Evolutionary conservation across 2,797 vertebrate species (phyloP), one percentile per base, ranked within the genome.

Genomic region (Xenops minutus): DNA sequence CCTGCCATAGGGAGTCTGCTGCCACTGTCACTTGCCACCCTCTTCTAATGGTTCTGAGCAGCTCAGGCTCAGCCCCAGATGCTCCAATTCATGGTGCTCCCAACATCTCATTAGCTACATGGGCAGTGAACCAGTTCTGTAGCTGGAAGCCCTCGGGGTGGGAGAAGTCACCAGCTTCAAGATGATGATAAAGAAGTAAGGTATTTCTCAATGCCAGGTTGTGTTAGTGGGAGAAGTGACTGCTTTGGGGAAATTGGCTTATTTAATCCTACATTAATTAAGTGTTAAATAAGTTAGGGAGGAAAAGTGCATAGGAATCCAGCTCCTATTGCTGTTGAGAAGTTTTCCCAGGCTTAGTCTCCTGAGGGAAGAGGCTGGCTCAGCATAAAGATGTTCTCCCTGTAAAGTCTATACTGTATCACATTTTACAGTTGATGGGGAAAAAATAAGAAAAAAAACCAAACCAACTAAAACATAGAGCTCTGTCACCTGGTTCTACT

Each of bases 241-340:
- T 56, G 44, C 46, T 76, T 43, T 66, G 39, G 55, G 41, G 63
- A 78, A 90, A 84, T 66, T 2, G 49, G 10, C 43, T 39, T 67
- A 55, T 84, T 74, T 83, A 63, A 67, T 77, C 94, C 37, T 84
- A 34, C 24, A 17, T 84, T 62, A 56, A 91, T 67, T 64, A 51
- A 26, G 8, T 78, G 37, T 85, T 83, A 61, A 52, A 14, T 81
- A 66, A 66, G 15, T 86, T 71, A 7, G 12, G 6, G 7, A 1
- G 3, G 2, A 14, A 5, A 21, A 15, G 11, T 51, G 13, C 0
- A 0, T 58, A 29, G 49, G 17, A 89, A 46, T 74, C 29, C 13
- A 46, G 37, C 64, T 84, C 14, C 10, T 78, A 0, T 86, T 94
- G 89, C 55, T 36, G 15, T 12, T 75, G 46, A 72, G 4, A 61